Base-by-base conservation (phyloP, 2,797 vertebrate genomes). In the Acropternis orthonyx region DNA sequence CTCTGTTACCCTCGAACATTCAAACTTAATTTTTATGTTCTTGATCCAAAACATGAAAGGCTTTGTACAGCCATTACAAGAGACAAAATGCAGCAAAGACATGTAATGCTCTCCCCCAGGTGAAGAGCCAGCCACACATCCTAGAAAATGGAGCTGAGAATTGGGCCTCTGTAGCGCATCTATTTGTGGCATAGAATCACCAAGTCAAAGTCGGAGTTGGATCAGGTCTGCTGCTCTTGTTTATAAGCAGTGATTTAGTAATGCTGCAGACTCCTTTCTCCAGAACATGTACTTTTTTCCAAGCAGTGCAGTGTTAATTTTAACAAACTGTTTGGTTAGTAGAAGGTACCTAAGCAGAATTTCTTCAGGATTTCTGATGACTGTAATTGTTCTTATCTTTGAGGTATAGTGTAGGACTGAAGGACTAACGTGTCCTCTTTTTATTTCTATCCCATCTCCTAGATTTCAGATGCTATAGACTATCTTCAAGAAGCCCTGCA, bases 401-500 rank as follows among this genome's bases (percentile, higher is more conserved):
- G 41, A 61, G 37, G 13, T 71, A 12, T 61, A 71, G 85, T 32
- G 26, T 85, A 58, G 54, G 32, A 80, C 62, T 89, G 55, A 75
- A 88, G 32, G 30, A 56, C 20, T 89, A 90, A 65, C 27, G 9
- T 93, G 18, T 80, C 87, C 21, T 82, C 18, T 89, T 85, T 80
- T 81, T 66, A 54, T 92, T 78, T 90, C 36, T 54, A 12, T 28
- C 23, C 12, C 10, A 20, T 59, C 17, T 85, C 21, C 12, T 96
- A 99, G 99, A 98, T 99, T 83, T 98, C 99, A 30, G 98, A 98
- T 52, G 99, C 99, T 82, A 98, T 99, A 97, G 98, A 98, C 95
- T 98, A 98, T 41, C 98, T 99, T 90, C 99, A 99, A 95, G 97
- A 97, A 88, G 98, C 98, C 36, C 96, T 99, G 74, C 98, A 98